phyloP scores from a whole-genome alignment of 2,888 invertebrate genomes.

The Melanophora roralis region DNA sequence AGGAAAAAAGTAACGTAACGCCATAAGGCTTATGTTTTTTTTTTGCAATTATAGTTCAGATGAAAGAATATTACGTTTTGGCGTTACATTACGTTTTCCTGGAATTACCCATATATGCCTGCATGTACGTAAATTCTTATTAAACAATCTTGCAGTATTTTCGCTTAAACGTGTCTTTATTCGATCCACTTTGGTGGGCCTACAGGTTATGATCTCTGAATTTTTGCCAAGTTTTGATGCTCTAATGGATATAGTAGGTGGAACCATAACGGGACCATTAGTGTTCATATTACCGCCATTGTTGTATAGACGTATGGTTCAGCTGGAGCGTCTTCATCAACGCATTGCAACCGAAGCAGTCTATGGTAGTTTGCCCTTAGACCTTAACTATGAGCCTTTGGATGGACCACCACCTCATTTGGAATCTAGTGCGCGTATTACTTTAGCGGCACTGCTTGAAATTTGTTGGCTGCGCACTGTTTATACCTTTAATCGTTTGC shows the following conservation, averaged over 20 bases:
- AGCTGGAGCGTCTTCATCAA: slow-evolving; percentile 77
- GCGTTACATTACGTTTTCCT: too few species aligned
- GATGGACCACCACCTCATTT: slow-evolving; percentile 67
- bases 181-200: slow-evolving; percentile 83
- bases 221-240: slow-evolving; percentile 90
- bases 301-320: slow-evolving; percentile 84
- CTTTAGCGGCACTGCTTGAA: slow-evolving; percentile 35
- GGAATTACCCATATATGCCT: too few species aligned
- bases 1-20: too few species aligned
- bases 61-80: too few species aligned
- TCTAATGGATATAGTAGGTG: slow-evolving; percentile 91
- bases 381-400: slow-evolving; percentile 72
- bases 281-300: slow-evolving; percentile 91
- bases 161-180: slow-evolving; percentile 84
- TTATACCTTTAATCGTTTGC: slow-evolving; percentile 67
- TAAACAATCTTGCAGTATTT: slow-evolving; percentile 81
- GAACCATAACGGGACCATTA: slow-evolving; percentile 88
- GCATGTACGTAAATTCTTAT: too few species aligned
- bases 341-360: slow-evolving; percentile 73
- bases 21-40: too few species aligned
- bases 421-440: slow-evolving; percentile 11
- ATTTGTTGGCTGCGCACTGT: slow-evolving; percentile 67
- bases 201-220: slow-evolving; percentile 87
- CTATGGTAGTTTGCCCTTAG: slow-evolving; percentile 73
- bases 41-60: too few species aligned